phyloP scores from a whole-genome alignment of 2,113 vertebrate species.

The Pelobates fuscus region DNA sequence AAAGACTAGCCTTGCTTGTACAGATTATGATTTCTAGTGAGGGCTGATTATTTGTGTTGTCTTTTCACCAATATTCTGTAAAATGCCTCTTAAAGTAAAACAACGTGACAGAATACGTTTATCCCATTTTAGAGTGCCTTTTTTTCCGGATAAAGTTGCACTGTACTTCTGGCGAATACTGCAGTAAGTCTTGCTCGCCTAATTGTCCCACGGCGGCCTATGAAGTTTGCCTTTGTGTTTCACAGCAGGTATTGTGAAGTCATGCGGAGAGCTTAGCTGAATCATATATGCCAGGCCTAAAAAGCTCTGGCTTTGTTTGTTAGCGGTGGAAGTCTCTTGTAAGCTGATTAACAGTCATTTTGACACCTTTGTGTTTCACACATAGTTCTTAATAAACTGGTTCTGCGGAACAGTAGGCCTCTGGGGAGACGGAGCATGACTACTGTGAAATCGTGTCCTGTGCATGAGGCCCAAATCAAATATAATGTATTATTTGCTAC shows the following conservation, averaged over 20 bases:
- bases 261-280: slow-evolving; percentile 35
- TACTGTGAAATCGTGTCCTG: slow-evolving; percentile 22
- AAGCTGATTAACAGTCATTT: slow-evolving; percentile 51
- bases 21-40: no score
- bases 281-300: slow-evolving; percentile 10
- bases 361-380: slow-evolving; percentile 36
- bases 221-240: slow-evolving; percentile 53
- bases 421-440: slow-evolving; percentile 17
- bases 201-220: slow-evolving; percentile 54
- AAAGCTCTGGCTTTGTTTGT: slow-evolving; percentile 48
- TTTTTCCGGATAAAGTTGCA: no score
- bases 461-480: slow-evolving; percentile 4
- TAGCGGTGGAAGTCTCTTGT: slow-evolving; percentile 41
- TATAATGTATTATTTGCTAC: slow-evolving; percentile 32
- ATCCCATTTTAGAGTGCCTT: no score
- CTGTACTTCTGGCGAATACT: slow-evolving; percentile 32
- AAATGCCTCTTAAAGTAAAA: no score
- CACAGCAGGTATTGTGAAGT: slow-evolving; percentile 11
- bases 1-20: no score
- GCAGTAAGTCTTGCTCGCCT: slow-evolving; percentile 53
- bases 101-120: no score
- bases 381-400: slow-evolving; percentile 37
- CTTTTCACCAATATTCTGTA: no score
- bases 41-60: no score
- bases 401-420: slow-evolving; percentile 26